phyloP scores from a whole-genome alignment of 2,113 vertebrate genomes.

The Atractosteus spatula region DNA sequence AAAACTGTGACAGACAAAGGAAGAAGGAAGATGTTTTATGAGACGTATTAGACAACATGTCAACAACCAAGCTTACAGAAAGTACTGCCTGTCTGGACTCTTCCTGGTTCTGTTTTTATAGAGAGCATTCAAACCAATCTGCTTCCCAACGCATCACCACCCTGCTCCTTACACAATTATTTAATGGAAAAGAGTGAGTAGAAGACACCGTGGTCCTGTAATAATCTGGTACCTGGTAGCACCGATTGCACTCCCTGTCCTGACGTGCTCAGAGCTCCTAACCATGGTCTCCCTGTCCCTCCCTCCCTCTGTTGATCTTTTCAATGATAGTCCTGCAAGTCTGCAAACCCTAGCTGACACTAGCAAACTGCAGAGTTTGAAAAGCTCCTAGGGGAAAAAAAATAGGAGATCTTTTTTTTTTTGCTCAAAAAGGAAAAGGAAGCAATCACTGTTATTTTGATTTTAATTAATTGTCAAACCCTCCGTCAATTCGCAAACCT shows the following conservation, averaged over 20 bases:
- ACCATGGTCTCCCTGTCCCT: neutral
- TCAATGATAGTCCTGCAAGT: slow-evolving; percentile 14
- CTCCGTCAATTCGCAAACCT: neutral
- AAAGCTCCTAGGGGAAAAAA: neutral
- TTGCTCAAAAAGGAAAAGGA: neutral
- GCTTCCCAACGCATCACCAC: no score
- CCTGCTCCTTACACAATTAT: no score
- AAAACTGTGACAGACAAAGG: no score
- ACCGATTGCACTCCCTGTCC: neutral
- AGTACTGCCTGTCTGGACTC: no score
- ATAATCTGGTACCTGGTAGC: no score
- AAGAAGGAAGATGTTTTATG: no score
- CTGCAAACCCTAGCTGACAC: neutral
- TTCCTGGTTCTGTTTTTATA: no score
- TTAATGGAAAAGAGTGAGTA: no score
- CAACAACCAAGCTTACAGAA: no score
- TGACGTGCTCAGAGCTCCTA: slow-evolving; percentile 8
- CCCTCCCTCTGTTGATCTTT: slow-evolving; percentile 22
- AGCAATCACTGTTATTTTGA: neutral
- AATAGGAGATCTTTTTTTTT: neutral
- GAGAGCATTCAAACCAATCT: no score
- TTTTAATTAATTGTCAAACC: neutral
- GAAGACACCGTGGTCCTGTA: no score
- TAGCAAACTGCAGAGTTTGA: neutral
- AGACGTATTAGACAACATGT: no score